Evolutionary conservation across 2,797 vertebrate species (phyloP).

Genomic region (Platyrinchus mystaceus): DNA sequence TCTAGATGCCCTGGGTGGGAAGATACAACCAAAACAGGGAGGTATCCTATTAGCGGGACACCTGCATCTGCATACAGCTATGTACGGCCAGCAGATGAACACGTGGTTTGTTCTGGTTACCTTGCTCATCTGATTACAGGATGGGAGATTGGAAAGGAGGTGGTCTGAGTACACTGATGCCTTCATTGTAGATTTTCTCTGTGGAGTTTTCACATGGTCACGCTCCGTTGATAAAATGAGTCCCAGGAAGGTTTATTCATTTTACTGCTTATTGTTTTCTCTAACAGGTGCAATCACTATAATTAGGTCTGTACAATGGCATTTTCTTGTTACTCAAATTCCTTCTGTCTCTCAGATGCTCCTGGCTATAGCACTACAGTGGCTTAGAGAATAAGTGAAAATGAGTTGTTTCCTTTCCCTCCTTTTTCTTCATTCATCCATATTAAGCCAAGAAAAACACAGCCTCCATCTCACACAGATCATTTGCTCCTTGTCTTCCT

Average conservation of each 20-base stretch:
- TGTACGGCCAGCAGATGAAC: background rate
- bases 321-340: conserved; percentile 42
- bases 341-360: conserved; percentile 48
- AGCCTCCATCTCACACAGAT: background rate
- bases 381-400: conserved; percentile 37
- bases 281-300: conserved; percentile 53
- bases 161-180: background rate
- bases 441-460: conserved; percentile 27
- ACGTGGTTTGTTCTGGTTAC: background rate
- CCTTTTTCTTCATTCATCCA: conserved; percentile 5
- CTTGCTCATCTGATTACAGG: background rate
- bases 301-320: conserved; percentile 53
- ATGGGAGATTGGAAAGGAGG: background rate
- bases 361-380: conserved; percentile 21
- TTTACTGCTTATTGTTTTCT: conserved; percentile 65
- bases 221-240: conserved; percentile 57
- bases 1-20: background rate
- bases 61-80: background rate
- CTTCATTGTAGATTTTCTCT: conserved; percentile 15
- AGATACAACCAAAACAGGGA: background rate
- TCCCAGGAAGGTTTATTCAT: conserved; percentile 61
- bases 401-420: conserved; percentile 21
- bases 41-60: background rate
- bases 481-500: background rate
- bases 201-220: conserved; percentile 25